Evolutionary conservation across 2,113 vertebrate species (phyloP), one percentile per base, ranked within the genome.

Genomic region (Dromaius novaehollandiae): DNA sequence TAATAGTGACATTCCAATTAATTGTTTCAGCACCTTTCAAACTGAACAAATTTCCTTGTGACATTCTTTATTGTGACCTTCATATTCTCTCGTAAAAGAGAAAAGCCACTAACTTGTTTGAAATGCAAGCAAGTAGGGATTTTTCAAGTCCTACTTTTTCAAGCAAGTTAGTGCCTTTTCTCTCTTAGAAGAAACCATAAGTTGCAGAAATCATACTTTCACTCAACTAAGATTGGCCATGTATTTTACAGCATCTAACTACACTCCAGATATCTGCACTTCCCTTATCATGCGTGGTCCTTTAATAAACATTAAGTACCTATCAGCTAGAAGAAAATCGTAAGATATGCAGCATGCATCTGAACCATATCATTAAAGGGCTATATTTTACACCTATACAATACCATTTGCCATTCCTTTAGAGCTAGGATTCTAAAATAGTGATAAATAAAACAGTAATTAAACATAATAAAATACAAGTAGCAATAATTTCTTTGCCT

Each of bases 1-100:
- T 92, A 93, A 60, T 34, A 83, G 66, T 97, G 90, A 95, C 91
- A 96, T 95, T 89, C 61, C 95, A 97, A 94, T 97, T 96, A 96
- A 90, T 95, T 90, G 64, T 96, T 97, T 94, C 95, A 95, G 77
- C 87, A 93, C 90, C 95, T 80, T 55, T 97, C 86, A 95, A 95
- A 96, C 32, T 92, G 89, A 96, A 93, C 28, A 87, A 88, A 90
- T 91, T 96, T 95, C 46, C 56, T 89, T 95, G 81, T 94, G 71
- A 96, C 76, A 38, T 75, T 71, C 36, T 89, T 86, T 79, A 75
- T 73, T 80, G 32, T 95, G 93, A 82, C 82, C 79, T 90, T 92
- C 76, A 68, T 70, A 82, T 17, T 94, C 86, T 87, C 55, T 91
- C 81, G 79, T 81, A 81, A 88, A 86, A 90, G 20, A 80, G 66